These are phyloP conservation scores for Sinotaia quadrata DNA, from an alignment of 2,888 invertebrate species.

Conservation along the genomic window DNA sequence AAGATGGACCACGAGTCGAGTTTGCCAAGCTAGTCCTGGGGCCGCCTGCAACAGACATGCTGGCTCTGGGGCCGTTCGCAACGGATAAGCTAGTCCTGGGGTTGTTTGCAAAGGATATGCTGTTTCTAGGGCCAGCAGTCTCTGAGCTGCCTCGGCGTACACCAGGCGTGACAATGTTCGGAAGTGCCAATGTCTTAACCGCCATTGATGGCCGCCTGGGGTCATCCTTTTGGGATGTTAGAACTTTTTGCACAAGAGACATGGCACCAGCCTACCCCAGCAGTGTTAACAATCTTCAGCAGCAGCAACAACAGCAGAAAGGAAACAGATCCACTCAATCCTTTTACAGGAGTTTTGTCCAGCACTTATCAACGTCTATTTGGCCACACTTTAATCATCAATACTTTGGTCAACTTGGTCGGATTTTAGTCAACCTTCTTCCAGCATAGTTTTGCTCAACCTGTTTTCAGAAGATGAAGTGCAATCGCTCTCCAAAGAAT, in stretches of 20 bases:
- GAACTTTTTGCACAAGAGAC: background rate
- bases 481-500: too few species aligned
- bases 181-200: conserved; percentile 2
- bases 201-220: conserved; percentile 22
- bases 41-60: background rate
- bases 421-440: too few species aligned
- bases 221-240: background rate
- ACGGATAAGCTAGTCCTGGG: background rate
- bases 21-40: background rate
- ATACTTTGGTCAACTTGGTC: too few species aligned
- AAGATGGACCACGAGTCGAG: conserved; percentile 35
- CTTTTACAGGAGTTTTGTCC: too few species aligned
- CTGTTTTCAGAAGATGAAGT: too few species aligned
- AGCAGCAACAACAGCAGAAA: too few species aligned
- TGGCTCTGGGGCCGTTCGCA: background rate
- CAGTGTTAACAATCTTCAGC: too few species aligned
- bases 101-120: background rate
- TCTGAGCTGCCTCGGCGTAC: background rate
- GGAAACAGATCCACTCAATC: too few species aligned
- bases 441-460: too few species aligned
- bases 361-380: too few species aligned
- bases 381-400: too few species aligned
- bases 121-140: background rate
- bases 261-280: too few species aligned
- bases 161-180: background rate